phyloP scores from a whole-genome alignment of 2,797 vertebrate species.

The Squalus acanthias region DNA sequence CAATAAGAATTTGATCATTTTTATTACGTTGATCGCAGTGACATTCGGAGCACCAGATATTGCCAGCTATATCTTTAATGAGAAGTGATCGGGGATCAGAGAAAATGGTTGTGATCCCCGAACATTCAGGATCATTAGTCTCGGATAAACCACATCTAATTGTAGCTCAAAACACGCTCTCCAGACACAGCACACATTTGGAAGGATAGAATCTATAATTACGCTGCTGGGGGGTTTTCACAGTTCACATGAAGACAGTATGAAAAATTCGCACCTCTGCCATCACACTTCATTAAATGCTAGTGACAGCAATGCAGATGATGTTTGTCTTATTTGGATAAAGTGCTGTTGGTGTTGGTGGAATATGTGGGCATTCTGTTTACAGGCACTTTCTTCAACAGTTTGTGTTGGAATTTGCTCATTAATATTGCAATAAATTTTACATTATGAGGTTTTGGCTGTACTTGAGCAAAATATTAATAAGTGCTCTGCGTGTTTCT shows the following conservation, averaged over 20 bases:
- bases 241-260: neutral
- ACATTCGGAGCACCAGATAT: neutral
- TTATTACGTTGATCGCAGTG: neutral
- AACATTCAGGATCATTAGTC: neutral
- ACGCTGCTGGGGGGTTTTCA: neutral
- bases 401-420: conserved; percentile 9
- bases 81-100: neutral
- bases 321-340: neutral
- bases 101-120: neutral
- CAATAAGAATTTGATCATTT: neutral
- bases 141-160: neutral
- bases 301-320: neutral
- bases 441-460: neutral
- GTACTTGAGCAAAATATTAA: neutral
- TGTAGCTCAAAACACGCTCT: neutral
- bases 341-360: neutral
- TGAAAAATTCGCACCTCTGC: neutral
- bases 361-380: neutral
- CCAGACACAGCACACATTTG: neutral
- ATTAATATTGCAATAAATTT: conserved; percentile 19
- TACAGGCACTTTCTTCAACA: neutral
- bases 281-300: neutral
- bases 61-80: neutral
- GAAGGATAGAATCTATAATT: neutral
- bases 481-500: neutral